These are phyloP conservation scores for Chromis chromis DNA, from an alignment of 2,797 vertebrate species.

Conservation along the genomic window DNA sequence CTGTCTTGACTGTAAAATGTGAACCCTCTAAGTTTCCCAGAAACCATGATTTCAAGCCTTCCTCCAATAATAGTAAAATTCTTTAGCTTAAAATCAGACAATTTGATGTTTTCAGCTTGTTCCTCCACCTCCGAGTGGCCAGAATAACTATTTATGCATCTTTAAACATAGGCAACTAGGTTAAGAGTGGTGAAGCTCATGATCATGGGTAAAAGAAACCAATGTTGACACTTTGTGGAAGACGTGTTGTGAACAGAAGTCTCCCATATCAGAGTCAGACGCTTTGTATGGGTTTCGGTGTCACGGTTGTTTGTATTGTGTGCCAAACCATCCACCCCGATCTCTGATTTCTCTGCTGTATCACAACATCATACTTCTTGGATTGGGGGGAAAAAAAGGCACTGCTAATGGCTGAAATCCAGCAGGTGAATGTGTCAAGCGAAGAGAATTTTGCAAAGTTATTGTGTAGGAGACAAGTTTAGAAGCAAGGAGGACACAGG, in stretches of 20 bases:
- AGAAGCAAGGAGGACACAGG: slow-evolving; percentile 29
- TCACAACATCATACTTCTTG: background rate
- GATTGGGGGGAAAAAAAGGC: background rate
- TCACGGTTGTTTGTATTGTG: background rate
- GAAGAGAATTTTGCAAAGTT: background rate
- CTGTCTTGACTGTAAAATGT: background rate
- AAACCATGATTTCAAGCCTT: too few relatives aligned
- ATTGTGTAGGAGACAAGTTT: slow-evolving; percentile 16
- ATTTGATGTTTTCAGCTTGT: background rate
- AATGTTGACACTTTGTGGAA: background rate
- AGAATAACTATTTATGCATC: background rate
- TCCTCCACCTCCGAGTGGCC: slow-evolving; percentile 2
- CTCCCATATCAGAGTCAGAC: slow-evolving; percentile 8
- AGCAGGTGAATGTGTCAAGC: background rate
- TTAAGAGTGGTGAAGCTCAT: too few relatives aligned
- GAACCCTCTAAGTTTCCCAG: too few relatives aligned
- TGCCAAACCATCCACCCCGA: background rate
- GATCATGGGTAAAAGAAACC: background rate
- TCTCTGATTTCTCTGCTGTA: background rate
- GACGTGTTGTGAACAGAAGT: background rate
- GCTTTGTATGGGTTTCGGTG: background rate
- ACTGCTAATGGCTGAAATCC: background rate
- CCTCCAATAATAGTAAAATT: too few relatives aligned
- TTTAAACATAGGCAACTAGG: background rate
- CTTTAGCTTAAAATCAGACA: too few relatives aligned